Evolutionary conservation across 64 coral and sea anemone genomes (phyloP).

Genomic region (Pocillopora verrucosa): DNA sequence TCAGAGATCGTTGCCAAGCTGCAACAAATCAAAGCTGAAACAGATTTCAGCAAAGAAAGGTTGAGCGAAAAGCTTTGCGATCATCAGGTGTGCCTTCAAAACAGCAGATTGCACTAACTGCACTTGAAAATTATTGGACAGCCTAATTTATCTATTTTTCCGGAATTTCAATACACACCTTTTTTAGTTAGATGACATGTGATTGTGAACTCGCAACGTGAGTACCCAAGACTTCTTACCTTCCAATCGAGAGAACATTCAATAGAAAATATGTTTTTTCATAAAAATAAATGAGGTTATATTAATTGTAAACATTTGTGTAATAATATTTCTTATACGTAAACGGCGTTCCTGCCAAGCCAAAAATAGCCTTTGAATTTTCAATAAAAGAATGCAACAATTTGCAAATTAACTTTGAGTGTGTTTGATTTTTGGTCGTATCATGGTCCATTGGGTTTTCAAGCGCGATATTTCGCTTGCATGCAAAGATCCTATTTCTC

Average conservation of each 20-base stretch:
- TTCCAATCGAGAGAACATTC: not conserved
- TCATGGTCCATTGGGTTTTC: not conserved
- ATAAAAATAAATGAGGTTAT: slow-evolving; percentile 25
- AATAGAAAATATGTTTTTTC: not conserved
- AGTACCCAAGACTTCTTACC: not conserved
- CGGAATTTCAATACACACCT: slow-evolving; percentile 4
- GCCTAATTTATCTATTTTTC: not conserved
- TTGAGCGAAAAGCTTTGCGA: not conserved
- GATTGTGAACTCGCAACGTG: not conserved
- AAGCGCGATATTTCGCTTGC: not conserved
- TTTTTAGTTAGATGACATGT: slow-evolving; percentile 2
- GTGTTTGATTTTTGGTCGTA: slow-evolving; percentile 17
- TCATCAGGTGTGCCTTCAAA: slow-evolving; percentile 12
- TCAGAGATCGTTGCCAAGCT: slow-evolving; percentile 63
- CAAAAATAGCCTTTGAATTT: slow-evolving; percentile 28
- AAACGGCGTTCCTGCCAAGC: slow-evolving; percentile 5
- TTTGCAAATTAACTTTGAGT: slow-evolving; percentile 24
- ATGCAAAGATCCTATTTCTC: not conserved
- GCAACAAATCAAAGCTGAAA: not conserved
- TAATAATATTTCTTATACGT: not conserved
- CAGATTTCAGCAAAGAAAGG: not conserved
- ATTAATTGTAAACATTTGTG: slow-evolving; percentile 12
- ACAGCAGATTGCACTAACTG: slow-evolving; percentile 11
- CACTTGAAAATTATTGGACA: not conserved
- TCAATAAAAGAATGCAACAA: slow-evolving; percentile 42